These are phyloP conservation scores for Coelopa frigida DNA, from an alignment of 1,140 invertebrate species.

Conservation along the genomic window DNA sequence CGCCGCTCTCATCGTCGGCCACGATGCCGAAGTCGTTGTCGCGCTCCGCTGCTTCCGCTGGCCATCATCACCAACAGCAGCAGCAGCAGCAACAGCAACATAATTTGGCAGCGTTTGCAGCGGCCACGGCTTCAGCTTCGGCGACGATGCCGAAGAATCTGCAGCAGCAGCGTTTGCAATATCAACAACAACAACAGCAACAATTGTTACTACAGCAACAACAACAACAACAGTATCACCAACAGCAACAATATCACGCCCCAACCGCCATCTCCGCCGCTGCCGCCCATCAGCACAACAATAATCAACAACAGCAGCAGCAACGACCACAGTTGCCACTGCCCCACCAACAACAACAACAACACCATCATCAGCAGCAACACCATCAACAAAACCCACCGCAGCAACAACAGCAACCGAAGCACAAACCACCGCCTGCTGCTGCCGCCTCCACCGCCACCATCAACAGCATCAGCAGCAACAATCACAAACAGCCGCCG, in stretches of 20 bases:
- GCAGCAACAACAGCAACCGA: slow-evolving; percentile 18
- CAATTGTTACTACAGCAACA: slow-evolving; percentile 11
- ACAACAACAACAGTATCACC: slow-evolving; percentile 17
- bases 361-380: slow-evolving; percentile 14
- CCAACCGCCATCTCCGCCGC: slow-evolving; percentile 24
- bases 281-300: slow-evolving; percentile 19
- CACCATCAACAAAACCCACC: slow-evolving; percentile 18
- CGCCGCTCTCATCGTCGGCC: slow-evolving; percentile 20
- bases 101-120: slow-evolving; percentile 26
- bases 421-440: slow-evolving; percentile 1
- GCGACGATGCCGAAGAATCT: slow-evolving; percentile 35
- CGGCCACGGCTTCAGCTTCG: slow-evolving; percentile 21
- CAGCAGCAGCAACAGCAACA: slow-evolving; percentile 11
- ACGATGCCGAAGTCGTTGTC: slow-evolving; percentile 37
- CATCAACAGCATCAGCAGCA: slow-evolving; percentile 23
- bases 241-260: slow-evolving; percentile 41
- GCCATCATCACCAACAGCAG: not conserved
- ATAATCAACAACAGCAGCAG: slow-evolving; percentile 17
- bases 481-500: slow-evolving; percentile 25
- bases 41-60: not conserved
- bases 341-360: slow-evolving; percentile 26
- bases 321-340: slow-evolving; percentile 36
- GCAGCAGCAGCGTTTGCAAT: slow-evolving; percentile 31
- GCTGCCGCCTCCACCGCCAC: slow-evolving; percentile 2
- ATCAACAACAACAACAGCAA: slow-evolving; percentile 17